Conservation (phyloP, 2,888 invertebrate genomes). For the Lamproptera curius region DNA sequence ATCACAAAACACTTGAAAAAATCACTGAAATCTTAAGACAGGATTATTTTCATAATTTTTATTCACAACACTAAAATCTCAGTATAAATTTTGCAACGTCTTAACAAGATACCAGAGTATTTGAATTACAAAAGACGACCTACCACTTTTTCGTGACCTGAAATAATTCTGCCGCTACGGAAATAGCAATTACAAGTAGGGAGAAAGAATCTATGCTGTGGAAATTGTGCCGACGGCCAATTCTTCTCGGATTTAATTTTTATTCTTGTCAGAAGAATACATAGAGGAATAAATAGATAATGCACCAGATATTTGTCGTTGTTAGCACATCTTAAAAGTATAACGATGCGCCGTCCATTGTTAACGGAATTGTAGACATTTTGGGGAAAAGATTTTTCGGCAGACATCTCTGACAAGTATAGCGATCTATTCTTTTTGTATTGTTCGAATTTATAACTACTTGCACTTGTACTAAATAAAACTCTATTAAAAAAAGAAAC, state of each 20-base stretch:
- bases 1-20: background rate
- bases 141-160: constrained; percentile 2
- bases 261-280: background rate
- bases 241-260: background rate
- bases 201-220: background rate
- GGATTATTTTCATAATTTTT: background rate
- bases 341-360: too few species aligned
- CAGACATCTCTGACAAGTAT: too few species aligned
- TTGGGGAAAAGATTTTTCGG: too few species aligned
- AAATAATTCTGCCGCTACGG: background rate
- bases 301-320: too few species aligned
- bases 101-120: constrained; percentile 9
- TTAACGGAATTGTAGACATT: too few species aligned
- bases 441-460: too few species aligned
- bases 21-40: background rate
- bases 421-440: too few species aligned
- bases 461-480: too few species aligned
- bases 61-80: background rate
- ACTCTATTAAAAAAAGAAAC: too few species aligned
- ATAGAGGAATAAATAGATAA: background rate
- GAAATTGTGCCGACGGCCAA: background rate
- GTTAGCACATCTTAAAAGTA: too few species aligned
- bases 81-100: background rate
- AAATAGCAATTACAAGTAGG: background rate
- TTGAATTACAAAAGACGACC: constrained; percentile 8